Evolutionary conservation across 2,888 invertebrate genomes (phyloP).

Genomic region (Nephrotoma flavescens): DNA sequence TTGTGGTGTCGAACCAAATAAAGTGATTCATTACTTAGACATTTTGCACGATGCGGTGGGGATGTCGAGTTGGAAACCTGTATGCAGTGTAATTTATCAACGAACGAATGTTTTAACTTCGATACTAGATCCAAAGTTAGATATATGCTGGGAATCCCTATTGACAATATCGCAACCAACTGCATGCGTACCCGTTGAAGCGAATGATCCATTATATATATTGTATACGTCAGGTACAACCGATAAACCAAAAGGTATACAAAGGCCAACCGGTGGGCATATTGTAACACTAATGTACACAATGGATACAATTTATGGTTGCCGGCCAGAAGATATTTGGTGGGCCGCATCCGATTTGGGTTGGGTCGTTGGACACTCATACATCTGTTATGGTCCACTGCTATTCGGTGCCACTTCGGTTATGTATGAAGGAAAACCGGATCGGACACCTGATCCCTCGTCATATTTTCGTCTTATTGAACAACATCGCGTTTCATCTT

Average conservation of each 20-base stretch:
- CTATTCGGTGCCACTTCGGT: slow-evolving; percentile 63
- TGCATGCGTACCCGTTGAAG: slow-evolving; percentile 71
- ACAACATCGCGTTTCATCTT: slow-evolving; percentile 67
- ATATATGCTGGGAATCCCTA: slow-evolving; percentile 66
- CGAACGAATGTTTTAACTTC: slow-evolving; percentile 51
- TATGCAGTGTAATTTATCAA: slow-evolving; percentile 72
- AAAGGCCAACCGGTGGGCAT: slow-evolving; percentile 78
- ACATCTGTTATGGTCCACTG: slow-evolving; percentile 84
- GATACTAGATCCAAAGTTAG: slow-evolving; percentile 45
- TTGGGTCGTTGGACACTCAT: slow-evolving; percentile 92
- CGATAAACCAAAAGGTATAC: slow-evolving; percentile 60
- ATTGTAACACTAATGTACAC: slow-evolving; percentile 75
- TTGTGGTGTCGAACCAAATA: slow-evolving; percentile 79
- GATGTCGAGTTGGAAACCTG: slow-evolving; percentile 55
- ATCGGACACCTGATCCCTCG: slow-evolving; percentile 83
- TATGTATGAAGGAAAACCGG: slow-evolving; percentile 87
- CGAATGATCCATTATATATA: slow-evolving; percentile 82
- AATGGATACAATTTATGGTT: slow-evolving; percentile 67
- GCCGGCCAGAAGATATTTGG: slow-evolving; percentile 81
- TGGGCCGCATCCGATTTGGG: slow-evolving; percentile 59
- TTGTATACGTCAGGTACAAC: slow-evolving; percentile 87
- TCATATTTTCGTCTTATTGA: slow-evolving; percentile 83
- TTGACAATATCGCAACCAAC: slow-evolving; percentile 47
- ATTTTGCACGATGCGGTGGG: slow-evolving; percentile 46
- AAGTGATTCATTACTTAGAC: slow-evolving; percentile 46